Percentiles rank a stretch among this genome's conserved stretches.
phyloP scores from a whole-genome alignment of 92 coral and sea anemone genomes.

The Anthopleura xanthogrammica region DNA sequence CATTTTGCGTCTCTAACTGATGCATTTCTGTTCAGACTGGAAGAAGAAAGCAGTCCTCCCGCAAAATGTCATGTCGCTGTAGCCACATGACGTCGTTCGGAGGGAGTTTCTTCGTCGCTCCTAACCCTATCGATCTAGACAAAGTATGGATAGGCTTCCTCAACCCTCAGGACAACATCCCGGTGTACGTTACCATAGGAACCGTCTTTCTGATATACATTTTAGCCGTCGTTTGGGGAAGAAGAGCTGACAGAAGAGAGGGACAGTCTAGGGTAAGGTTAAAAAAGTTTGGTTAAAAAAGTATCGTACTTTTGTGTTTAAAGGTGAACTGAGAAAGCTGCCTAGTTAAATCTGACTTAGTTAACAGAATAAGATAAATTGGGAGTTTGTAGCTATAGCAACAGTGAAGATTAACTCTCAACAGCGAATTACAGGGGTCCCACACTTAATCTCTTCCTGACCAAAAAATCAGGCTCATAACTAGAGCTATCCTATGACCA shows the following conservation, averaged over 20 bases:
- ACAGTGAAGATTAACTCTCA: too few species aligned
- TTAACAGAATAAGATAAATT: too few species aligned
- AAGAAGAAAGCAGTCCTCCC: slow-evolving; percentile 28
- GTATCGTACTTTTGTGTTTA: neutral
- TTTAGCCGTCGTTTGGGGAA: slow-evolving; percentile 68
- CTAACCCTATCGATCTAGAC: slow-evolving; percentile 83
- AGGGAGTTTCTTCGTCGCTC: slow-evolving; percentile 75
- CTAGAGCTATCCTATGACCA: too few species aligned
- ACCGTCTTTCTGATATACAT: slow-evolving; percentile 52
- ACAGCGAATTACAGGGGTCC: too few species aligned
- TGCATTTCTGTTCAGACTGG: slow-evolving; percentile 14
- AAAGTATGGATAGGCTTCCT: slow-evolving; percentile 71
- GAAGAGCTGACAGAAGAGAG: slow-evolving; percentile 76
- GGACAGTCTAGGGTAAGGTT: slow-evolving; percentile 40
- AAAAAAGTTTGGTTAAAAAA: too few species aligned
- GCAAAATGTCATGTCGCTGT: slow-evolving; percentile 61
- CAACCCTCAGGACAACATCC: slow-evolving; percentile 67
- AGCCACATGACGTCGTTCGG: slow-evolving; percentile 89
- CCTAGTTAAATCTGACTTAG: too few species aligned
- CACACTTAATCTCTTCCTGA: too few species aligned
- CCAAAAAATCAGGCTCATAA: too few species aligned
- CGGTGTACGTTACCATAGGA: slow-evolving; percentile 68
- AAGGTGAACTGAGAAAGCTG: too few species aligned
- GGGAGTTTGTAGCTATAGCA: too few species aligned
- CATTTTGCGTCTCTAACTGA: neutral